phyloP scores from a whole-genome alignment of 2,888 invertebrate species.

The Sphaerophoria rueppellii region DNA sequence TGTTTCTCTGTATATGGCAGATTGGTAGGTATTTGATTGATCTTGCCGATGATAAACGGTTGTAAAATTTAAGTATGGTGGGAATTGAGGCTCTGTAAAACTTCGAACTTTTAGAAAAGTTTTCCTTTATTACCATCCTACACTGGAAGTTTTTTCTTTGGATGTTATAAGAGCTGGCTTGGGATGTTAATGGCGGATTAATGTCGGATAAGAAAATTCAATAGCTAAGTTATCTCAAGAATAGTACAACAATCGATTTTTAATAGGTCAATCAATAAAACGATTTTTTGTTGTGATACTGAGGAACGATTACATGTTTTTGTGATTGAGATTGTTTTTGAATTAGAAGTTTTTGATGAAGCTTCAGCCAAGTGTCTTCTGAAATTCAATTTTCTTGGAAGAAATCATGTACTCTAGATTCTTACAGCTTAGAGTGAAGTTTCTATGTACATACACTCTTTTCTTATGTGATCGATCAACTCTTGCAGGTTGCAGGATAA shows the following conservation, averaged over 20 bases:
- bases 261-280: not conserved
- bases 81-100: not conserved
- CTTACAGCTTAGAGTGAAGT: no score
- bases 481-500: no score
- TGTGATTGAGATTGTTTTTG: no score
- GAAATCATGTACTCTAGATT: no score
- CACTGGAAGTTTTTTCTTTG: not conserved
- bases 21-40: conserved; percentile 6
- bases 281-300: not conserved
- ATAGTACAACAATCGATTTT: not conserved
- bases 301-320: not conserved
- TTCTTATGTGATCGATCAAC: no score
- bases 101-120: not conserved
- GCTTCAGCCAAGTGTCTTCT: no score
- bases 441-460: no score
- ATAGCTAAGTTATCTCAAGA: not conserved
- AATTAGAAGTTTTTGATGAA: no score
- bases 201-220: not conserved
- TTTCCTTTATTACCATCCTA: conserved; percentile 1
- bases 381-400: no score
- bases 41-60: not conserved
- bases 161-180: no score
- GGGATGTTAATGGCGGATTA: not conserved
- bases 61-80: not conserved
- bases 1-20: not conserved